Conservation (phyloP, 2,113 vertebrate genomes). For the Perca flavescens region DNA sequence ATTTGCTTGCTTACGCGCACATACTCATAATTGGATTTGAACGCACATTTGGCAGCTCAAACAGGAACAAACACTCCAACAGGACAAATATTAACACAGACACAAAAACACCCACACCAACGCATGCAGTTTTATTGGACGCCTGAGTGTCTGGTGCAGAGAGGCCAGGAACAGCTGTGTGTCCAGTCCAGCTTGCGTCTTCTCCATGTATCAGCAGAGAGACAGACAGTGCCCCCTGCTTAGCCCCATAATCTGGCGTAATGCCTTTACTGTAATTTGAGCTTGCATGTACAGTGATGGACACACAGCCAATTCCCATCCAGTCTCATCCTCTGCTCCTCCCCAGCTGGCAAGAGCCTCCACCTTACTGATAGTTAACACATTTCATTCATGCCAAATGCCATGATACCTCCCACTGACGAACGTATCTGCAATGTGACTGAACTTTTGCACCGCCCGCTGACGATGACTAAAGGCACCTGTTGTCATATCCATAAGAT, state of each 20-base stretch:
- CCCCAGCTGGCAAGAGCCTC: constrained; percentile 52
- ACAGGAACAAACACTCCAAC: constrained; percentile 13
- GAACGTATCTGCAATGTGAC: constrained; percentile 16
- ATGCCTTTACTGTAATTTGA: constrained; percentile 73
- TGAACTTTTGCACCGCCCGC: background rate
- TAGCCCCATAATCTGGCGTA: constrained; percentile 70
- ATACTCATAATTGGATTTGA: constrained; percentile 24
- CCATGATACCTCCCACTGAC: constrained; percentile 23
- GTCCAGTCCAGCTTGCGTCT: constrained; percentile 63
- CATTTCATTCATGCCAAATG: constrained; percentile 51
- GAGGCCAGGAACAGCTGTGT: constrained; percentile 70
- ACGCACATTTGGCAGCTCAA: background rate
- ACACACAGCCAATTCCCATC: constrained; percentile 62
- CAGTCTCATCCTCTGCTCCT: constrained; percentile 47
- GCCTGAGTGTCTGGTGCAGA: constrained; percentile 81
- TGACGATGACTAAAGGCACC: constrained; percentile 52
- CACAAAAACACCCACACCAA: constrained; percentile 40
- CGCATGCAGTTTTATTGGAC: constrained; percentile 74
- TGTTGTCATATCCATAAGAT: constrained; percentile 49
- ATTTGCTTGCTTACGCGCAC: background rate
- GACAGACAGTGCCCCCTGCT: constrained; percentile 74
- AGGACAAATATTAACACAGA: constrained; percentile 56
- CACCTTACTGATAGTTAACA: constrained; percentile 65
- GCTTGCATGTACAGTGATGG: constrained; percentile 60
- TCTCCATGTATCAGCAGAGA: constrained; percentile 59